Percentiles rank a stretch among this genome's conserved stretches.
These are phyloP conservation scores for Bombylius discolor DNA, from an alignment of 2,888 invertebrate species.

Conservation along the genomic window DNA sequence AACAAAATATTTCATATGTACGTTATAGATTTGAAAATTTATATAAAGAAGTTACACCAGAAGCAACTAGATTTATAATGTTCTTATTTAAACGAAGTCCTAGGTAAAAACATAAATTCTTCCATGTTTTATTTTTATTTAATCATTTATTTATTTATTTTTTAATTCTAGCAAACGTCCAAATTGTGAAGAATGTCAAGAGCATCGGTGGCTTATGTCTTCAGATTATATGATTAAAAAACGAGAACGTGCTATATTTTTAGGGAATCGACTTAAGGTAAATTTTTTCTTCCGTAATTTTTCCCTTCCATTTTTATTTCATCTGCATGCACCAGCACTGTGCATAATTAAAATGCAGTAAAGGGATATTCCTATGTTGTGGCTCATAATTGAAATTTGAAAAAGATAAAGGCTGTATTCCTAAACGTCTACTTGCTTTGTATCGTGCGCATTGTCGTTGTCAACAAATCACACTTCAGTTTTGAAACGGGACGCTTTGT, in stretches of 20 bases:
- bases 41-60: conserved; percentile 87
- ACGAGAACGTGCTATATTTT: conserved; percentile 75
- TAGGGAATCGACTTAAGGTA: conserved; percentile 70
- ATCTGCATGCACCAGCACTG: no score
- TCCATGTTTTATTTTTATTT: background rate
- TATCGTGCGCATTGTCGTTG: no score
- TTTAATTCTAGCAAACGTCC: conserved; percentile 68
- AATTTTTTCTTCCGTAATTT: background rate
- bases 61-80: conserved; percentile 88
- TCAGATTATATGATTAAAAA: conserved; percentile 88
- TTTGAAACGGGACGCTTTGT: no score
- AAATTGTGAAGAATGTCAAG: conserved; percentile 84
- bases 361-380: no score
- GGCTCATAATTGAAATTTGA: no score
- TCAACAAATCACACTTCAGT: no score
- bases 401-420: no score
- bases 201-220: conserved; percentile 89
- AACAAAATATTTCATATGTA: conserved; percentile 83
- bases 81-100: conserved; percentile 89
- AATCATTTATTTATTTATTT: background rate
- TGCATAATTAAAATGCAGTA: no score
- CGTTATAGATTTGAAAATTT: conserved; percentile 88
- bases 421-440: no score
- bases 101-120: conserved; percentile 41
- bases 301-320: no score